Percentiles rank a stretch among this genome's conserved stretches.
phyloP scores from a whole-genome alignment of 2,888 invertebrate genomes.

The Prenolepis imparis region DNA sequence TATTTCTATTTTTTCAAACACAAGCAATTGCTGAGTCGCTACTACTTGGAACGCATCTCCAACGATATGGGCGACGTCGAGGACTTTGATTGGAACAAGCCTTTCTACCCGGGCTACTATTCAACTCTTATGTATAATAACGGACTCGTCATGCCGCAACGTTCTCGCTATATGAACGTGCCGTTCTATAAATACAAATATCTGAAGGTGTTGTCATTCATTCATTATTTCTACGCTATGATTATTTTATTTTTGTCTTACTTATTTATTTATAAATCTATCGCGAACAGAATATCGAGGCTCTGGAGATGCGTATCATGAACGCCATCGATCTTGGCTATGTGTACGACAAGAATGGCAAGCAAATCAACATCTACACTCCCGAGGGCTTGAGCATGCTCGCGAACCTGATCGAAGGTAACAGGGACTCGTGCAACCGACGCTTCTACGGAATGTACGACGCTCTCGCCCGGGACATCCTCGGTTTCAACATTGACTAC shows the following conservation, averaged over 20 bases:
- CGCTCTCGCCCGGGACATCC: constrained; percentile 87
- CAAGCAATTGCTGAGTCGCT: constrained; percentile 90
- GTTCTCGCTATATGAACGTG: constrained; percentile 85
- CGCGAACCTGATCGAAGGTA: constrained; percentile 88
- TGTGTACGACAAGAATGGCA: constrained; percentile 78
- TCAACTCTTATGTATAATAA: constrained; percentile 89
- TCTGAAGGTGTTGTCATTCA: constrained; percentile 73
- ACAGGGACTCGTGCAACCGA: constrained; percentile 86
- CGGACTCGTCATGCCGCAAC: constrained; percentile 88
- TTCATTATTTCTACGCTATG: background rate
- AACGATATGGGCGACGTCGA: constrained; percentile 89
- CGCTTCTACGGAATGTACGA: constrained; percentile 88
- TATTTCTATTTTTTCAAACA: constrained; percentile 90
- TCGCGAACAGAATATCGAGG: constrained; percentile 75
- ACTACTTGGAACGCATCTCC: constrained; percentile 90
- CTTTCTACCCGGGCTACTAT: constrained; percentile 88
- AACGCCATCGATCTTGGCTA: constrained; percentile 82
- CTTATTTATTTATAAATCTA: background rate
- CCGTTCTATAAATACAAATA: constrained; percentile 81
- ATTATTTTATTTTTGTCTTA: background rate
- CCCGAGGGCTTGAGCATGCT: constrained; percentile 87
- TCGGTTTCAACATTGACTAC: constrained; percentile 85
- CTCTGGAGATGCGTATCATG: constrained; percentile 79
- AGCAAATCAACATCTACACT: constrained; percentile 81
- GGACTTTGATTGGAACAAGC: constrained; percentile 87